Percentiles rank a stretch among this genome's conserved stretches.
phyloP scores from a whole-genome alignment of 2,113 vertebrate genomes.

The Lamprologus callipterus region DNA sequence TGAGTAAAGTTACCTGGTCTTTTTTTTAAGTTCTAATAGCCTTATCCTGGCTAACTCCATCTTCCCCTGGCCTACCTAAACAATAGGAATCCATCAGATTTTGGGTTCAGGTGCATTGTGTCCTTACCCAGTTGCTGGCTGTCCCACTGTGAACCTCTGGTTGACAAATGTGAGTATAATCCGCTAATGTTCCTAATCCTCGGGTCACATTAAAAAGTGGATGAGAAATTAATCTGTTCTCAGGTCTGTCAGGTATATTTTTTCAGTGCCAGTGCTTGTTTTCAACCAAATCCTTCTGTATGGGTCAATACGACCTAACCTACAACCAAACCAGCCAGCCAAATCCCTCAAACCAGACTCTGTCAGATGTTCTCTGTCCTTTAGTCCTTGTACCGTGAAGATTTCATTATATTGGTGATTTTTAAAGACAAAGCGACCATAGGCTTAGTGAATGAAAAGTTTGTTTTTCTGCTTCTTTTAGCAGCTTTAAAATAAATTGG shows the following conservation, averaged over 20 bases:
- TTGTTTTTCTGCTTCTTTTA: neutral
- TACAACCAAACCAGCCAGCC: conserved; percentile 6
- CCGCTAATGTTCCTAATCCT: conserved; percentile 68
- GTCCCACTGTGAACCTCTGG: conserved; percentile 47
- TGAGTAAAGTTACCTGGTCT: neutral
- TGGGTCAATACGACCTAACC: conserved; percentile 8
- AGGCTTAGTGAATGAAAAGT: neutral
- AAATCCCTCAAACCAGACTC: conserved; percentile 27
- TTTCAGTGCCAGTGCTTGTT: conserved; percentile 37
- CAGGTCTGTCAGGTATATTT: conserved; percentile 60
- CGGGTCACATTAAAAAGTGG: conserved; percentile 67
- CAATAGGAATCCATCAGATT: neutral
- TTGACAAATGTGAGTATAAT: conserved; percentile 67
- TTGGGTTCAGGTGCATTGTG: conserved; percentile 28
- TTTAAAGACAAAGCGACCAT: neutral
- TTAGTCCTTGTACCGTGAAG: conserved; percentile 43
- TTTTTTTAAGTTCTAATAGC: neutral
- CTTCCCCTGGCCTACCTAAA: neutral
- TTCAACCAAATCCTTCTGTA: conserved; percentile 41
- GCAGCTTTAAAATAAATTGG: neutral
- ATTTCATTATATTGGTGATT: conserved; percentile 13
- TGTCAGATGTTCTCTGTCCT: conserved; percentile 11
- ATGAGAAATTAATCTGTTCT: conserved; percentile 70
- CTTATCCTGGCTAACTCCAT: neutral
- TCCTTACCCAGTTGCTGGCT: conserved; percentile 53